Evolutionary conservation across 2,888 invertebrate species (phyloP).

Genomic region (Nomada lathburiana): DNA sequence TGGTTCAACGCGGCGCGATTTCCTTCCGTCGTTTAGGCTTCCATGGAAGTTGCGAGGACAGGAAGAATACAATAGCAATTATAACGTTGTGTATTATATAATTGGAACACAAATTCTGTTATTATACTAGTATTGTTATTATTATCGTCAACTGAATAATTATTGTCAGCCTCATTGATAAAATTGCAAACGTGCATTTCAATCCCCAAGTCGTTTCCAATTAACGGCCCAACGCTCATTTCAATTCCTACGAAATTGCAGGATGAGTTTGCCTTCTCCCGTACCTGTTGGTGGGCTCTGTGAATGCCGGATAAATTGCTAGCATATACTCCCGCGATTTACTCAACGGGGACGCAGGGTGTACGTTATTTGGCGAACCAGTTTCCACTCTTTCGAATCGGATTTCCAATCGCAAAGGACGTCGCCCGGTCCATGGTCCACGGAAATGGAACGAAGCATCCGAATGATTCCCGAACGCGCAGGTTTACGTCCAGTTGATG

Average conservation of each 20-base stretch:
- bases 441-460: not conserved
- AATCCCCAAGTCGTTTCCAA: not conserved
- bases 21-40: not conserved
- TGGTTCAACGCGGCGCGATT: not conserved
- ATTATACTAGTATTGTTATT: not conserved
- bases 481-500: not conserved
- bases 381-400: slow-evolving; percentile 24
- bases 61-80: no score
- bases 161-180: not conserved
- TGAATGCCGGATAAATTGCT: slow-evolving; percentile 10
- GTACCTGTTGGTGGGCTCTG: no score
- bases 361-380: not conserved
- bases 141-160: no score
- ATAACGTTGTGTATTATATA: not conserved
- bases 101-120: not conserved
- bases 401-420: slow-evolving; percentile 15
- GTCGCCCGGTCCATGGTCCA: slow-evolving; percentile 16
- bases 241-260: not conserved
- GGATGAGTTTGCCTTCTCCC: slow-evolving; percentile 3
- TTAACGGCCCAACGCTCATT: slow-evolving; percentile 7
- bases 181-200: not conserved
- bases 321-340: slow-evolving; percentile 32
- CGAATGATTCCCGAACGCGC: no score
- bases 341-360: not conserved
- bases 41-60: no score